phyloP scores from a whole-genome alignment of 2,888 invertebrate species.

The Leucophenga montana region DNA sequence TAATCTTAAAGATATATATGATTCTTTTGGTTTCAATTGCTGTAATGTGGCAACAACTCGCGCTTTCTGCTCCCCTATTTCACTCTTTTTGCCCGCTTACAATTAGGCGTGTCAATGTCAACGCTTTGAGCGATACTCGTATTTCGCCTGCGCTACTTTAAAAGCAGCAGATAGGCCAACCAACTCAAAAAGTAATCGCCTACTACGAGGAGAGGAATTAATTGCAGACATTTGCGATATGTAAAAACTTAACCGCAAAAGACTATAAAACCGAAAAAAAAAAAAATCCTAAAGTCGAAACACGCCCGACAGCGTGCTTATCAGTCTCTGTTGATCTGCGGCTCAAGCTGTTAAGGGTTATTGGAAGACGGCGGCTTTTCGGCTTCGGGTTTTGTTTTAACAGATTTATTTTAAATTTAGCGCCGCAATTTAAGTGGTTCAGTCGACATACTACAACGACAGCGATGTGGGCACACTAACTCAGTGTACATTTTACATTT shows the following conservation, averaged over 20 bases:
- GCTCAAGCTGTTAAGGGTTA: constrained; percentile 43
- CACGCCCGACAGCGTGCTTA: constrained; percentile 42
- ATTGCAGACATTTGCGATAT: constrained; percentile 64
- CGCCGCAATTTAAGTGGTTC: constrained; percentile 48
- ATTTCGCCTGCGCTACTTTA: constrained; percentile 55
- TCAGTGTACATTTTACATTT: constrained; percentile 50
- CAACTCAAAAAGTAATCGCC: constrained; percentile 36
- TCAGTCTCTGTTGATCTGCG: constrained; percentile 60
- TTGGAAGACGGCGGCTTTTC: constrained; percentile 33
- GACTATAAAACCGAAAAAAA: constrained; percentile 21
- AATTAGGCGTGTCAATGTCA: constrained; percentile 66
- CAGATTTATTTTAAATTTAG: constrained; percentile 46
- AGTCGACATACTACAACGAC: not conserved
- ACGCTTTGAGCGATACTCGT: constrained; percentile 51
- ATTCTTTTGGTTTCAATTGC: too few relatives aligned
- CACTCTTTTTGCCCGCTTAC: too few relatives aligned
- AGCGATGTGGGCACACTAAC: not conserved
- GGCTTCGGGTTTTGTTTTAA: constrained; percentile 57
- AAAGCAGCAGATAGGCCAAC: constrained; percentile 5
- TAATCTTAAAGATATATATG: too few relatives aligned
- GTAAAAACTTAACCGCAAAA: constrained; percentile 38
- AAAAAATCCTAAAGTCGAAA: constrained; percentile 3
- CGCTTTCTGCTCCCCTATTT: constrained; percentile 36
- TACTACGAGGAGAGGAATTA: constrained; percentile 50
- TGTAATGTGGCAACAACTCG: constrained; percentile 53